Percentiles rank a stretch among this genome's conserved stretches.
phyloP scores from a whole-genome alignment of 1,140 invertebrate genomes.

The Brachionus koreanus region DNA sequence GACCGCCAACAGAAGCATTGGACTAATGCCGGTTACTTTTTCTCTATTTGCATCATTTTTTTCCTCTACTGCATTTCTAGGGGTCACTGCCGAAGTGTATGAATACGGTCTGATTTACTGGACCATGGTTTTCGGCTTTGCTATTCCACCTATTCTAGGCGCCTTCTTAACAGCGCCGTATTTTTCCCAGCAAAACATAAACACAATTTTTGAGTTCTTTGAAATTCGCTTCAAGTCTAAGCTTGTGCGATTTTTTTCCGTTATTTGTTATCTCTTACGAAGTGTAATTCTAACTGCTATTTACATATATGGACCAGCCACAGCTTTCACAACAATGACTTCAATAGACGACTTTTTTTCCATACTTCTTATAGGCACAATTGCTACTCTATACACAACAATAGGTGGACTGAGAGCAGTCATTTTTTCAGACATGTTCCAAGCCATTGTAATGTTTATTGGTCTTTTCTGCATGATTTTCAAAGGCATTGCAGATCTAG shows the following conservation, averaged over 20 bases:
- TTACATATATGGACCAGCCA: slow-evolving; percentile 83
- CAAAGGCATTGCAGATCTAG: not conserved
- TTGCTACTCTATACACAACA: slow-evolving; percentile 79
- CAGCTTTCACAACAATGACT: slow-evolving; percentile 82
- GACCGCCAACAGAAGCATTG: not conserved
- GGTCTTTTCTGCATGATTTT: slow-evolving; percentile 70
- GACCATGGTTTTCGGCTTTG: not conserved
- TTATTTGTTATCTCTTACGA: slow-evolving; percentile 62
- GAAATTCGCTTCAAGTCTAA: slow-evolving; percentile 60
- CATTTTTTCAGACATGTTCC: slow-evolving; percentile 79
- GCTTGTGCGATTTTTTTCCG: slow-evolving; percentile 49
- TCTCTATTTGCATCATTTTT: slow-evolving; percentile 68
- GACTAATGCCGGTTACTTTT: slow-evolving; percentile 46
- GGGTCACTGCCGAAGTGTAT: slow-evolving; percentile 80
- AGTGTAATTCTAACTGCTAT: slow-evolving; percentile 72
- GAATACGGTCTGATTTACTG: slow-evolving; percentile 46
- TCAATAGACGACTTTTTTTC: slow-evolving; percentile 69
- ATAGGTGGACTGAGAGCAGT: slow-evolving; percentile 90
- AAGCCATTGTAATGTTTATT: slow-evolving; percentile 76
- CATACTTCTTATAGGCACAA: slow-evolving; percentile 73
- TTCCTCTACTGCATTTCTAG: slow-evolving; percentile 80
- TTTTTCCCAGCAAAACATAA: slow-evolving; percentile 77
- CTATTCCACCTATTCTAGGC: slow-evolving; percentile 70
- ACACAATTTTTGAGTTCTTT: slow-evolving; percentile 84
- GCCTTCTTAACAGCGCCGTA: slow-evolving; percentile 79